phyloP scores from a whole-genome alignment of 2,113 vertebrate genomes.

The Piprites chloris region DNA sequence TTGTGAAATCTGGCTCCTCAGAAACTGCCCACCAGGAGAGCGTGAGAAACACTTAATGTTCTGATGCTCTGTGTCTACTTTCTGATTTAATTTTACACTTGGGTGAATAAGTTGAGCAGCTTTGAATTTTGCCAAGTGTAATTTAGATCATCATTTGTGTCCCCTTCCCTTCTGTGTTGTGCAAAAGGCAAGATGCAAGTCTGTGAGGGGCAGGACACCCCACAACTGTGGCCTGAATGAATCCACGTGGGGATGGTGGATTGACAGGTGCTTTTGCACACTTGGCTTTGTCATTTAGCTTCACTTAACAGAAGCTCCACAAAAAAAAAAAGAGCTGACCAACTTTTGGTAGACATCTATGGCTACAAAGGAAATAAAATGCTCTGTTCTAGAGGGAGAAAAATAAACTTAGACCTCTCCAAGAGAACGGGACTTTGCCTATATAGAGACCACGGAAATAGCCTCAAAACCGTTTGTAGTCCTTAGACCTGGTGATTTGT shows the following conservation, averaged over 20 bases:
- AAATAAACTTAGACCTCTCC: background rate
- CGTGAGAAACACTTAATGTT: background rate
- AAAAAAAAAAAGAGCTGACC: background rate
- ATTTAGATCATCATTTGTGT: background rate
- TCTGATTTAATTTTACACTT: background rate
- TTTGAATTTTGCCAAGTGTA: background rate
- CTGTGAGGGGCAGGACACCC: background rate
- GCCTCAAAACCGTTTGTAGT: background rate
- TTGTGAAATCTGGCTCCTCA: background rate
- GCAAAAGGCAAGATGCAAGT: background rate
- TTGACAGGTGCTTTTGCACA: background rate
- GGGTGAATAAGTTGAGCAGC: background rate
- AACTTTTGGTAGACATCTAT: background rate
- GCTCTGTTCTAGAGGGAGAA: background rate
- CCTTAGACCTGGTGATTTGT: slow-evolving; percentile 23
- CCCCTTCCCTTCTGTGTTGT: background rate
- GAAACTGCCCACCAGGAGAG: background rate
- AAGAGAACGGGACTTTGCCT: background rate
- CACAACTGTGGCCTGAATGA: background rate
- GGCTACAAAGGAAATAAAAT: background rate
- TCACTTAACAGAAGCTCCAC: background rate
- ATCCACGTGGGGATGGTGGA: background rate
- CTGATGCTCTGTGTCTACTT: background rate
- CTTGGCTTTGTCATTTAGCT: background rate
- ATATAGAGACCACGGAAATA: background rate